A percentile compares a stretch with the other conserved stretches of the same genome.
phyloP scores from a whole-genome alignment of 2,113 vertebrate species.

The Callochromis pleurospilus region DNA sequence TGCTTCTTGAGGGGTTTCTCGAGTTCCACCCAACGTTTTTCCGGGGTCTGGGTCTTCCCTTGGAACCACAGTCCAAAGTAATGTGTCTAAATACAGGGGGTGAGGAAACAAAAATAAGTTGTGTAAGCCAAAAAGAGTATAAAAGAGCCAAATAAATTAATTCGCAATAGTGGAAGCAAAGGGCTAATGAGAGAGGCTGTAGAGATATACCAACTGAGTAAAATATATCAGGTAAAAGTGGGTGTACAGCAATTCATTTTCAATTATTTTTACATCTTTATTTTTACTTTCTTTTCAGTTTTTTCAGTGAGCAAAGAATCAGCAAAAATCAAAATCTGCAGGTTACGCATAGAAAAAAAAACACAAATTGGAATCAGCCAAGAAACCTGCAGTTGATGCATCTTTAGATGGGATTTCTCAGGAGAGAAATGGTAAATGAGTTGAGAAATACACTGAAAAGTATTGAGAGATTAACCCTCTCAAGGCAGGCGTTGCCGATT shows the following conservation, averaged over 20 bases:
- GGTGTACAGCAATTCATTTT: neutral
- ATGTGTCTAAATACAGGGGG: slow-evolving; percentile 73
- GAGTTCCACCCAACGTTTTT: slow-evolving; percentile 93
- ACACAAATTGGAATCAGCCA: neutral
- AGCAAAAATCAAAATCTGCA: neutral
- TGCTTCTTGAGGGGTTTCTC: slow-evolving; percentile 98
- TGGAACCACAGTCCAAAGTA: slow-evolving; percentile 96
- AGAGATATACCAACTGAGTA: neutral
- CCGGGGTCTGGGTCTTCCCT: slow-evolving; percentile 86
- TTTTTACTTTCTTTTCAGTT: neutral
- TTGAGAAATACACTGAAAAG: neutral
- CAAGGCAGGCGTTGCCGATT: no score
- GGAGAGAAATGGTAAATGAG: neutral
- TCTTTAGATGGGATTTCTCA: neutral
- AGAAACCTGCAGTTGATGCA: neutral
- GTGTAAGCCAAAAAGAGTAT: neutral
- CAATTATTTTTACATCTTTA: neutral
- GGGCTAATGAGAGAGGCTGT: neutral
- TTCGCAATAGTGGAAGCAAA: neutral
- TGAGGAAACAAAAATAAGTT: neutral
- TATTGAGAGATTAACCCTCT: neutral
- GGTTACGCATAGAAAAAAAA: neutral
- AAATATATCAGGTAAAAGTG: neutral
- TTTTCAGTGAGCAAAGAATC: neutral
- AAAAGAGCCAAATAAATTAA: neutral